These are phyloP conservation scores for Perognathus longimembris DNA, from an alignment of 2,113 vertebrate genomes.

Conservation along the genomic window DNA sequence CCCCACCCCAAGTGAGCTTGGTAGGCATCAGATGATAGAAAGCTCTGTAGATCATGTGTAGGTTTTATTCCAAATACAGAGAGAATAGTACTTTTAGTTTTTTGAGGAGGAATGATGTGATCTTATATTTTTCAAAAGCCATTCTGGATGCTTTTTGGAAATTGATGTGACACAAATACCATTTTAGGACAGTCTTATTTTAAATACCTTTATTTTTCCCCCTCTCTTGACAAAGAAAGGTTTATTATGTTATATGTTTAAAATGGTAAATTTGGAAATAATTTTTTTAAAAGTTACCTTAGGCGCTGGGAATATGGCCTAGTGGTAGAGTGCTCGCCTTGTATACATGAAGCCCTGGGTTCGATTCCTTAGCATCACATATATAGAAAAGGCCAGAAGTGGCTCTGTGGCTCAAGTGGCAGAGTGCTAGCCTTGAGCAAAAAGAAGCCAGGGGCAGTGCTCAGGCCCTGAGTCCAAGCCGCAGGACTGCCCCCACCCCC, in stretches of 20 bases:
- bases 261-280: background rate
- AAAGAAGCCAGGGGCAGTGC: too few species aligned
- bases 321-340: too few species aligned
- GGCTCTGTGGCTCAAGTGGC: too few species aligned
- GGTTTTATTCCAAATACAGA: constrained; percentile 47
- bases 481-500: too few species aligned
- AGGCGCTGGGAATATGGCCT: too few species aligned
- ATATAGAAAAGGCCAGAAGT: too few species aligned
- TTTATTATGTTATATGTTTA: background rate
- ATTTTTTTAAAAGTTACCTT: too few species aligned
- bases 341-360: too few species aligned
- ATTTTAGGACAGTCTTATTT: constrained; percentile 9
- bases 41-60: background rate
- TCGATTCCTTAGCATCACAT: too few species aligned
- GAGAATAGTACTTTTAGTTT: background rate
- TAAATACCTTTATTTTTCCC: constrained; percentile 15
- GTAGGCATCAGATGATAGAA: background rate
- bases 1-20: background rate
- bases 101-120: background rate
- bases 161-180: constrained; percentile 48
- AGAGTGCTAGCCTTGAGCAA: too few species aligned
- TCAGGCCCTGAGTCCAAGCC: too few species aligned
- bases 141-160: constrained; percentile 36
- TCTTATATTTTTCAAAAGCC: background rate
- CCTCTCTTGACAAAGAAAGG: background rate